Evolutionary conservation across 1,140 invertebrate genomes (phyloP).

Genomic region (Drosophila bipectinata): DNA sequence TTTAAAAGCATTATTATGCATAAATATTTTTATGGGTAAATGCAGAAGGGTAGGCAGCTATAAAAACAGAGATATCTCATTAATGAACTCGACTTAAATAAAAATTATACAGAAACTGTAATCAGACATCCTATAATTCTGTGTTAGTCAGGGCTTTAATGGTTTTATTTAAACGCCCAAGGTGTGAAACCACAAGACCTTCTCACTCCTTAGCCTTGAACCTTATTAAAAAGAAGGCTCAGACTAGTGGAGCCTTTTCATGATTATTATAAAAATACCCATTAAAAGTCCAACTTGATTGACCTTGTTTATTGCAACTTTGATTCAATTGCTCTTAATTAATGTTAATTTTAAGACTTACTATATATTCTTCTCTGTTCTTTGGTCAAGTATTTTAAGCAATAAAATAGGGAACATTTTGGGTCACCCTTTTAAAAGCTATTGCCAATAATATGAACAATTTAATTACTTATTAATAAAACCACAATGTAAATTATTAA

Average conservation of each 20-base stretch:
- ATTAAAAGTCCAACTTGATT: constrained; percentile 16
- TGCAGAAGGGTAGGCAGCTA: constrained; percentile 7
- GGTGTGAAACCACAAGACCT: constrained; percentile 31
- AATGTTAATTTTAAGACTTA: constrained; percentile 50
- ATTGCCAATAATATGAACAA: neutral
- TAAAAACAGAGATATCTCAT: neutral
- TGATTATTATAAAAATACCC: neutral
- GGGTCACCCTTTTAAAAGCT: neutral
- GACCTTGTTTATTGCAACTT: constrained; percentile 39
- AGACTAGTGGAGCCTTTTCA: neutral
- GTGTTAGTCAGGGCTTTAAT: neutral
- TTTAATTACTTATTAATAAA: constrained; percentile 5
- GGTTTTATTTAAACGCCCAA: neutral
- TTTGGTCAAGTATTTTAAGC: constrained; percentile 4
- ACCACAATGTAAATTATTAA: constrained; percentile 16
- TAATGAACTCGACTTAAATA: neutral
- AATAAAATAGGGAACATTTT: neutral
- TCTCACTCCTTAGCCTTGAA: neutral
- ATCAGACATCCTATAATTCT: neutral
- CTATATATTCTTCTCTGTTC: constrained; percentile 8
- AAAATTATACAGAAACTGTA: neutral
- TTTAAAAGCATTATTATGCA: constrained; percentile 40
- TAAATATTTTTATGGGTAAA: constrained; percentile 45
- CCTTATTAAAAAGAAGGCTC: neutral
- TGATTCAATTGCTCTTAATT: constrained; percentile 70